Base-by-base conservation (phyloP, 2,113 vertebrate genomes). In the Gobius niger region DNA sequence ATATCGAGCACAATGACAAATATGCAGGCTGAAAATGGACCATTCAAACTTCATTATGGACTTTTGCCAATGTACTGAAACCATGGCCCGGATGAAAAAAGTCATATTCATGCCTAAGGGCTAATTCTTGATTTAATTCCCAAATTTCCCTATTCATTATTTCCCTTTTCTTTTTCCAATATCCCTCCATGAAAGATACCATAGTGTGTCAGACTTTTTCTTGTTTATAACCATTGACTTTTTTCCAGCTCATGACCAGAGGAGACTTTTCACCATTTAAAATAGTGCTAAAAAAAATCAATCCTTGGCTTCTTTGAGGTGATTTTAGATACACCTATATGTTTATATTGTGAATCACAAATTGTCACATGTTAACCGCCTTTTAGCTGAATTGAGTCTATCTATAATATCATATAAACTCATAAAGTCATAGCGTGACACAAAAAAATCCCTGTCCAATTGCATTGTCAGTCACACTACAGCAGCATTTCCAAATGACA, bases 41-140 rank as follows among this genome's bases (percentile, higher is more conserved):
- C 72, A 72, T 47, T 78, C 65, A 82, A 57, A 77, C 61, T 46
- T 89, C 85, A 69, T 76, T 57, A 41, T 56, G 18, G 46, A 4
- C 56, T 16, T 42, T 40, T 40, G 54, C 50, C 41, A 16, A 67
- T 24, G 19, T 16, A 47, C 65, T 50, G 54, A 49, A 11, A 52
- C 18, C 67, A 46, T 41, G 24, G n/a, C 65, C 57, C 1, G 70
- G 44, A 82, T 76, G 68, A 77, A 79, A 51, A 67, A 70, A 47
- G 14, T 56, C 52, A 49, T 67, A 42, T 71, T 52, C 65, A 44
- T 0, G 72, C 87, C 82, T 69, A 0, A 65, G 71, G 72, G 73
- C 66, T 81, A 79, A 82, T 74, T 73, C 65, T 68, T 66, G 16
- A 40, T 59, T 51, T 40, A 47, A 70, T 76, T 73, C 44, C 62